Conservation (phyloP, 2,797 vertebrate species). For the Neoniphon sammara region DNA sequence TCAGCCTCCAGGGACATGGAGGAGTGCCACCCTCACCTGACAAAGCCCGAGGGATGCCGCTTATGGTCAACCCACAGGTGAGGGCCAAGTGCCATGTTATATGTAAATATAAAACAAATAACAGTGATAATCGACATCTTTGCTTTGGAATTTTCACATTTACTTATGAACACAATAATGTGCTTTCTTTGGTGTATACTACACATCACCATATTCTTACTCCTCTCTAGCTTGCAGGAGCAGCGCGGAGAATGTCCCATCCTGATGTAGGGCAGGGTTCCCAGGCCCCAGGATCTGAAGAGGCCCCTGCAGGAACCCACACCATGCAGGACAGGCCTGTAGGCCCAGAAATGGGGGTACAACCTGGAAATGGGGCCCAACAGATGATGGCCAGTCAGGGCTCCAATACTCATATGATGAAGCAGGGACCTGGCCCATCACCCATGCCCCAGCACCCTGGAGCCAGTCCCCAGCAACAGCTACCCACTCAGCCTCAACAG, state of each 20-base stretch:
- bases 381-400: constrained; percentile 88
- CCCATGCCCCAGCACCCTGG: constrained; percentile 88
- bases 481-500: constrained; percentile 85
- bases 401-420: constrained; percentile 91
- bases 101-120: background rate
- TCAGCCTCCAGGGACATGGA: constrained; percentile 92
- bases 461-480: constrained; percentile 91
- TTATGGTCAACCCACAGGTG: constrained; percentile 88
- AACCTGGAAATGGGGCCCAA: constrained; percentile 87
- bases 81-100: constrained; percentile 14
- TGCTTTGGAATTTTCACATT: background rate
- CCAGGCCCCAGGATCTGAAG: constrained; percentile 87
- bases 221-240: constrained; percentile 80
- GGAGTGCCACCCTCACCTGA: constrained; percentile 93
- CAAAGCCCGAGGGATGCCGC: constrained; percentile 90
- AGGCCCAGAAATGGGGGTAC: constrained; percentile 83
- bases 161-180: background rate
- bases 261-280: constrained; percentile 88
- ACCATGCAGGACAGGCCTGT: constrained; percentile 85
- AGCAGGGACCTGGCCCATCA: constrained; percentile 89
- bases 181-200: background rate
- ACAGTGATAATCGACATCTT: background rate
- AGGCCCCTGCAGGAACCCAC: constrained; percentile 80
- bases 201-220: constrained; percentile 1
- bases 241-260: constrained; percentile 91